Conservation (phyloP, 2,797 vertebrate genomes). For the Cercopithecus diana region DNA sequence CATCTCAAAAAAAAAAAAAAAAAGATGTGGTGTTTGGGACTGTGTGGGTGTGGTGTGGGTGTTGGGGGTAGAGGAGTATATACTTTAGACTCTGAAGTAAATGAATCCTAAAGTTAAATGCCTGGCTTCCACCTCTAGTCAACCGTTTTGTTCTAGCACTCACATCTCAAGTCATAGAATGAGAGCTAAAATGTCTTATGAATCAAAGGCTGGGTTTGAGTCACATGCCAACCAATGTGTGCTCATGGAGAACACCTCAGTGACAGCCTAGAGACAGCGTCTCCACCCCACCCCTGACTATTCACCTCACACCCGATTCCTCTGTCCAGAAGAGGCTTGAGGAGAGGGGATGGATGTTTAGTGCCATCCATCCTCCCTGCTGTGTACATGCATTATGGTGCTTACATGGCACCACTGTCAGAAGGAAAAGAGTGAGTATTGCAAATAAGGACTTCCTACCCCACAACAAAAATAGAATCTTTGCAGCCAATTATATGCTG, state of each 20-base stretch:
- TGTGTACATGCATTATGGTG: rapidly evolving
- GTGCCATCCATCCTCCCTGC: no score
- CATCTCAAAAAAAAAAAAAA: not conserved
- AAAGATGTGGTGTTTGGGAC: not conserved
- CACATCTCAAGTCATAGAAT: not conserved
- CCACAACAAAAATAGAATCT: not conserved
- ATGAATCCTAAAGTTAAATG: not conserved
- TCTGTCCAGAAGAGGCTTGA: not conserved
- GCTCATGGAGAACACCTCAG: not conserved
- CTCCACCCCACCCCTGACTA: not conserved
- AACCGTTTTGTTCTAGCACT: not conserved
- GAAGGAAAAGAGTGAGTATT: not conserved
- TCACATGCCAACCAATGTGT: not conserved
- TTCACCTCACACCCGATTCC: rapidly evolving
- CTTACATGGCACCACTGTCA: not conserved
- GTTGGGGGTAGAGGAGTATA: not conserved
- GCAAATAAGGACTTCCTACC: not conserved
- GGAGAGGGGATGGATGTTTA: not conserved
- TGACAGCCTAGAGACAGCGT: not conserved
- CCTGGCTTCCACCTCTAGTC: not conserved
- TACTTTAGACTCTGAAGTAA: not conserved
- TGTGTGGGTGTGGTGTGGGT: not conserved
- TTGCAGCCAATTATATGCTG: not conserved
- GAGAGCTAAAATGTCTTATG: not conserved
- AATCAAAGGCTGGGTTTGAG: not conserved